Percentiles rank a stretch among this genome's conserved stretches.
These are phyloP conservation scores for Archilochus colubris DNA, from an alignment of 2,113 vertebrate genomes.

Conservation along the genomic window DNA sequence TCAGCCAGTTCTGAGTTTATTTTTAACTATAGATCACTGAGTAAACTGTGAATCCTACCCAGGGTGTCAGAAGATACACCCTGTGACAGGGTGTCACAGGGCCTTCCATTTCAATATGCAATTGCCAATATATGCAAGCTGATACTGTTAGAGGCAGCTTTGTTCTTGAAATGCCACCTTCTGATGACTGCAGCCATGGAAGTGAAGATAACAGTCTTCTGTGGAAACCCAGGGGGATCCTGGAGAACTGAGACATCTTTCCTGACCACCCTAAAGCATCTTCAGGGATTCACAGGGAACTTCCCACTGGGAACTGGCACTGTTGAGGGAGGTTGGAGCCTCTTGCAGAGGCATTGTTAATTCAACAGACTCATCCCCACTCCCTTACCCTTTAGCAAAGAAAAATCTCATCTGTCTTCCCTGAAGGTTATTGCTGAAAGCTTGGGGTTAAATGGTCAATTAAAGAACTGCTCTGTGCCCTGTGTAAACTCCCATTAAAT, in stretches of 20 bases:
- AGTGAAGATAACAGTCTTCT: not conserved
- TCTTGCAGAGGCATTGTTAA: not conserved
- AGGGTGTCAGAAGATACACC: not conserved
- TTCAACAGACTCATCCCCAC: not conserved
- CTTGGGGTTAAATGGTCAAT: not conserved
- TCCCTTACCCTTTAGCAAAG: not conserved
- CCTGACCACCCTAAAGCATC: not conserved
- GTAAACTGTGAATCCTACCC: not conserved
- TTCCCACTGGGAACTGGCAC: not conserved
- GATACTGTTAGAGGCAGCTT: not conserved
- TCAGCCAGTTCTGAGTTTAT: not conserved
- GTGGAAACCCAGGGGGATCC: rapidly evolving
- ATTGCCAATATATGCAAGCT: not conserved
- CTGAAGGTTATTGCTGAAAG: not conserved
- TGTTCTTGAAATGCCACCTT: not conserved
- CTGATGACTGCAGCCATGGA: not conserved
- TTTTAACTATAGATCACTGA: not conserved
- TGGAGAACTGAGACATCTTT: not conserved
- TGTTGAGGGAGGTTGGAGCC: rapidly evolving
- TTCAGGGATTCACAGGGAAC: not conserved
- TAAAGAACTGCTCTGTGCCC: not conserved
- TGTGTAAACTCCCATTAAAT: not conserved
- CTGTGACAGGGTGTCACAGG: not conserved
- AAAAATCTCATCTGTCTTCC: not conserved
- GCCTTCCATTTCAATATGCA: not conserved